Conservation (phyloP, 2,113 vertebrate species). For the Xenopus tropicalis region DNA sequence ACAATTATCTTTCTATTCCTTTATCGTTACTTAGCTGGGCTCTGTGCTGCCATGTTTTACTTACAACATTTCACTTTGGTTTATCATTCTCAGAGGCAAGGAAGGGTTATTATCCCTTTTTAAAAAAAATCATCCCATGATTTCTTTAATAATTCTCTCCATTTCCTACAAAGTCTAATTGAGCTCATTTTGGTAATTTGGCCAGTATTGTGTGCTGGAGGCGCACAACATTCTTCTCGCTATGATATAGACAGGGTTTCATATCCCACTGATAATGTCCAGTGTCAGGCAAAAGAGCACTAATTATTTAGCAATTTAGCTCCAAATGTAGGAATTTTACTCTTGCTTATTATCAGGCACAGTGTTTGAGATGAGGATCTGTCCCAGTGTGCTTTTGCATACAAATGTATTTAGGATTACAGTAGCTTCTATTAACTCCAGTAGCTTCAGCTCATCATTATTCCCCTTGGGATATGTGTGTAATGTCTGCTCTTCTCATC, state of each 20-base stretch:
- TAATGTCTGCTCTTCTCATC: no score
- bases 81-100: not conserved
- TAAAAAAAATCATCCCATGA: not conserved
- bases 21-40: not conserved
- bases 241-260: constrained; percentile 9
- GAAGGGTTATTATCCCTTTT: constrained; percentile 18
- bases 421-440: not conserved
- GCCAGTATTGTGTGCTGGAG: constrained; percentile 22
- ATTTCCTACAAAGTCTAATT: constrained; percentile 30
- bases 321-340: constrained; percentile 18
- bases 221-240: constrained; percentile 8
- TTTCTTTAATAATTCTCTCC: constrained; percentile 44
- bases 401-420: not conserved
- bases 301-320: constrained; percentile 41
- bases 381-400: not conserved
- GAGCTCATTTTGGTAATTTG: constrained; percentile 44
- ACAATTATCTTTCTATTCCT: not conserved
- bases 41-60: not conserved
- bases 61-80: not conserved
- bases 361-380: constrained; percentile 10
- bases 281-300: constrained; percentile 27
- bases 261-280: constrained; percentile 29
- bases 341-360: constrained; percentile 4
- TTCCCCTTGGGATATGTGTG: not conserved
- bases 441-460: not conserved